Evolutionary conservation across 2,113 vertebrate species (phyloP).

Genomic region (Hoplias malabaricus): DNA sequence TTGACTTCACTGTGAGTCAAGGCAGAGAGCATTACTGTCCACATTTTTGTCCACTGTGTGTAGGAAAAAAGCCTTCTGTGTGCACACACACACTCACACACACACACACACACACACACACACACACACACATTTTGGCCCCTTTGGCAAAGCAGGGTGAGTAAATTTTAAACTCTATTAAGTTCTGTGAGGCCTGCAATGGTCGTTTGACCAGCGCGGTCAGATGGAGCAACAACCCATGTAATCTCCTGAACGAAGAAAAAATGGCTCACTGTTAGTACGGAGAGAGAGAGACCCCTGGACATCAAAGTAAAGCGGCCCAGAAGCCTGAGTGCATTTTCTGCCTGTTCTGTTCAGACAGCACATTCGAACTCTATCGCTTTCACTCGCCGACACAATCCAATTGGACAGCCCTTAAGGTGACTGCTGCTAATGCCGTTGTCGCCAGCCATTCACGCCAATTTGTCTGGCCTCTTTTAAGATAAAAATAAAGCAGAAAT

Average conservation of each 20-base stretch:
- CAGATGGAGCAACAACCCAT: constrained; percentile 82
- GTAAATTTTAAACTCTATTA: constrained; percentile 77
- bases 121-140: constrained; percentile 56
- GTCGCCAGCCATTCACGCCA: neutral
- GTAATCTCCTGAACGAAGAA: constrained; percentile 80
- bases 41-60: constrained; percentile 17
- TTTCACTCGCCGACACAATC: constrained; percentile 55
- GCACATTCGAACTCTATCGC: constrained; percentile 64
- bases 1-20: neutral
- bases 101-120: constrained; percentile 43
- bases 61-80: neutral
- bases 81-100: constrained; percentile 45
- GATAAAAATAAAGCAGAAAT: constrained; percentile 18
- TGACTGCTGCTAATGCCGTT: constrained; percentile 22
- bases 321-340: constrained; percentile 67
- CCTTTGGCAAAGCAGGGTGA: constrained; percentile 55
- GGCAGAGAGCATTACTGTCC: constrained; percentile 14
- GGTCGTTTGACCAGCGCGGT: constrained; percentile 77
- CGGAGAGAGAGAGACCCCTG: constrained; percentile 60
- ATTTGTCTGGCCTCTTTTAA: neutral
- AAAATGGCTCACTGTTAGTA: constrained; percentile 63
- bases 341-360: constrained; percentile 64
- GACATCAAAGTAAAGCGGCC: constrained; percentile 66
- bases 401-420: constrained; percentile 45
- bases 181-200: constrained; percentile 70